These are phyloP conservation scores for Odontomyia ornata DNA, from an alignment of 2,888 invertebrate genomes.

Conservation along the genomic window DNA sequence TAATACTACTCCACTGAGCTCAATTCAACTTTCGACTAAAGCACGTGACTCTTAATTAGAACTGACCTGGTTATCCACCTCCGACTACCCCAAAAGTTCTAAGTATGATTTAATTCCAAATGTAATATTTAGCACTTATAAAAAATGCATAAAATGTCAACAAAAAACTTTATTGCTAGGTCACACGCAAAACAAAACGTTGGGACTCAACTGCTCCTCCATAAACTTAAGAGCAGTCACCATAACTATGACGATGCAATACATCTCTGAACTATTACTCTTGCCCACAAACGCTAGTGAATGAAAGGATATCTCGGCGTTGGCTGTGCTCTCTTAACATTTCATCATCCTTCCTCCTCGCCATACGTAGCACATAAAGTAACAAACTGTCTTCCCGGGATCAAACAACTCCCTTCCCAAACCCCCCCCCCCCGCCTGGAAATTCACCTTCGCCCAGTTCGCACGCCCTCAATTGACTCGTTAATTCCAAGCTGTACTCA, in stretches of 20 bases:
- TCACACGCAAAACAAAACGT: too few relatives aligned
- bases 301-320: not conserved
- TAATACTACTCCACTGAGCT: too few relatives aligned
- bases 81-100: too few relatives aligned
- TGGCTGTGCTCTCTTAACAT: not conserved
- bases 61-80: too few relatives aligned
- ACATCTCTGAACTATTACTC: conserved; percentile 6
- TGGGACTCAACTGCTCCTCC: not conserved
- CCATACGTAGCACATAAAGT: not conserved
- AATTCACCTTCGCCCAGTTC: conserved; percentile 27
- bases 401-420: not conserved
- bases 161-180: too few relatives aligned
- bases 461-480: conserved; percentile 41
- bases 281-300: not conserved
- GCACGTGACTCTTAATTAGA: too few relatives aligned
- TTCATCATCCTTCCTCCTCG: conserved; percentile 5
- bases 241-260: not conserved
- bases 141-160: too few relatives aligned
- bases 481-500: conserved; percentile 44
- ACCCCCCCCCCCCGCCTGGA: not conserved
- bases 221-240: not conserved
- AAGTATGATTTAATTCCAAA: too few relatives aligned
- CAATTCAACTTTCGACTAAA: too few relatives aligned
- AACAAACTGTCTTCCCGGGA: conserved; percentile 28
- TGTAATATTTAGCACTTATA: too few relatives aligned